Evolutionary conservation across 2,113 vertebrate genomes (phyloP).

Genomic region (Mystacornis crossleyi): DNA sequence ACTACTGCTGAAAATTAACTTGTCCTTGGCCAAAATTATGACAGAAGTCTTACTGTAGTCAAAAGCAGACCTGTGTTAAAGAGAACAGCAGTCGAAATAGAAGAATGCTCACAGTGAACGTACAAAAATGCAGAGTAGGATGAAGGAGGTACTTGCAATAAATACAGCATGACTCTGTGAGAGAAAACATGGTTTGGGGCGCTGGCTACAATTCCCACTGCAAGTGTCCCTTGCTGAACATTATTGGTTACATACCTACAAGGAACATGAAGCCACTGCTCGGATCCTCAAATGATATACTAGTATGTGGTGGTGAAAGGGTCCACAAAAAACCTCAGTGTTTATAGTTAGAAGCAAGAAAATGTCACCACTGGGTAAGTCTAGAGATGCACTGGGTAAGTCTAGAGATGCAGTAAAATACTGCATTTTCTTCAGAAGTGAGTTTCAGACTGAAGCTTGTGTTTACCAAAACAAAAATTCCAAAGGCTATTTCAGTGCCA

Average conservation of each 20-base stretch:
- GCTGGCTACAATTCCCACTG: not conserved
- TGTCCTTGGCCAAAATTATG: not conserved
- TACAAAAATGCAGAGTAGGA: not conserved
- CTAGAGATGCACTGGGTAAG: not conserved
- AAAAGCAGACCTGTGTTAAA: not conserved
- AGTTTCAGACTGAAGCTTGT: not conserved
- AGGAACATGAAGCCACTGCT: rapidly evolving
- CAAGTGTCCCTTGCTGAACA: not conserved
- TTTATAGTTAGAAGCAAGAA: not conserved
- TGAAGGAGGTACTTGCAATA: not conserved
- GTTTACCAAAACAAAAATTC: not conserved
- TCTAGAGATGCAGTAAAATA: not conserved
- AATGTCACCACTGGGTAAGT: not conserved
- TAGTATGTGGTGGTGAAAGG: not conserved
- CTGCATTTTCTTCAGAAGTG: not conserved
- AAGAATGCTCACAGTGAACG: not conserved
- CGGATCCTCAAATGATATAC: not conserved
- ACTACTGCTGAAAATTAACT: not conserved
- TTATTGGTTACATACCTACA: not conserved
- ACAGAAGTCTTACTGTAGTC: not conserved
- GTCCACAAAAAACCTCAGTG: not conserved
- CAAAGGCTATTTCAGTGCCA: not conserved
- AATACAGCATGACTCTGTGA: not conserved
- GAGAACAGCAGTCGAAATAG: not conserved
- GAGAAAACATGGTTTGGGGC: not conserved